These are phyloP conservation scores for Periophthalmus magnuspinnatus DNA, from an alignment of 2,797 vertebrate genomes.

Conservation along the genomic window DNA sequence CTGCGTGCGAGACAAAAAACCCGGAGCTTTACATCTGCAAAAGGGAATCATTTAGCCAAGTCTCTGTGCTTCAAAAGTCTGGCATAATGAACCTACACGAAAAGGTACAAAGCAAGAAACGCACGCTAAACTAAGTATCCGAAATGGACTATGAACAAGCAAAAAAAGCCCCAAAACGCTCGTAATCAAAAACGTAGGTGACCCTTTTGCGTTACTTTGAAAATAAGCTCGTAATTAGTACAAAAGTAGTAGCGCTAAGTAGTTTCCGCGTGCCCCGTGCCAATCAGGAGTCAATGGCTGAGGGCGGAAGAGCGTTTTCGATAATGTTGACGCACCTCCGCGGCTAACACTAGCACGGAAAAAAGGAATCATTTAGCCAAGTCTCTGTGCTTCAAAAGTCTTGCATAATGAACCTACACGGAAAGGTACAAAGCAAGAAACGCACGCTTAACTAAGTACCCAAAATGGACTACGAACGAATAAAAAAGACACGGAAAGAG, in stretches of 20 bases:
- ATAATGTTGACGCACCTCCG: slow-evolving; percentile 54
- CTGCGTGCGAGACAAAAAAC: slow-evolving; percentile 43
- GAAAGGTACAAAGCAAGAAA: slow-evolving; percentile 38
- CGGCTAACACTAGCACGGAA: slow-evolving; percentile 40
- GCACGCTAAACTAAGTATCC: slow-evolving; percentile 22
- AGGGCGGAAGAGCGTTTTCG: slow-evolving; percentile 33
- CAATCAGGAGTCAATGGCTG: slow-evolving; percentile 46
- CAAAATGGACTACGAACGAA: slow-evolving; percentile 25
- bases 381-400: slow-evolving; percentile 51
- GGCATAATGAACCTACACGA: slow-evolving; percentile 55
- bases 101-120: slow-evolving; percentile 38
- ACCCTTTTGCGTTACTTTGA: slow-evolving; percentile 17
- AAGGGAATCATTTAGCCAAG: slow-evolving; percentile 42
- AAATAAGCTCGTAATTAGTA: slow-evolving; percentile 31
- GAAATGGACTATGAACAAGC: slow-evolving; percentile 21
- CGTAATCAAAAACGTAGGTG: slow-evolving; percentile 48
- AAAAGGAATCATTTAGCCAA: slow-evolving; percentile 42
- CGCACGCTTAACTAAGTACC: slow-evolving; percentile 21
- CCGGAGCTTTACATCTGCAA: slow-evolving; percentile 48
- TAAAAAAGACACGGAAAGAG: too few species aligned
- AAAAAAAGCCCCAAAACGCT: slow-evolving; percentile 26
- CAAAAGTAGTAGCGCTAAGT: slow-evolving; percentile 32
- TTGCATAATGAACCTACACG: slow-evolving; percentile 55
- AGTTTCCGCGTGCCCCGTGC: slow-evolving; percentile 35
- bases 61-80: slow-evolving; percentile 51